Percentiles rank a stretch among this genome's conserved stretches.
phyloP scores from a whole-genome alignment of 1,140 invertebrate species.

The Sogatella furcifera region DNA sequence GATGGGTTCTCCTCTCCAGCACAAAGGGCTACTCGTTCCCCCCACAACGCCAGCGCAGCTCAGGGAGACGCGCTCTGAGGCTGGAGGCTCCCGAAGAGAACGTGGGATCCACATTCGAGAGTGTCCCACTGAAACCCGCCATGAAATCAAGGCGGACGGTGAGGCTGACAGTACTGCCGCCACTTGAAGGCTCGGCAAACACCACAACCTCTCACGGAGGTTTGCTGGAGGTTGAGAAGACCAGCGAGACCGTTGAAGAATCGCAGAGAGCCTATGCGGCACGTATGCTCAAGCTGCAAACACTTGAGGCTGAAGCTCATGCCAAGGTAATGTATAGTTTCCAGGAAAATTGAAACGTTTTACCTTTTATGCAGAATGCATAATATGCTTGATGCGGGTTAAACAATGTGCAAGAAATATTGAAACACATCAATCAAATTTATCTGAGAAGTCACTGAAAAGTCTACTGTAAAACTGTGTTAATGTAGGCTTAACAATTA shows the following conservation, averaged over 20 bases:
- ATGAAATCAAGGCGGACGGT: slow-evolving; percentile 31
- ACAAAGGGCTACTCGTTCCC: slow-evolving; percentile 55
- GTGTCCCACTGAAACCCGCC: not conserved
- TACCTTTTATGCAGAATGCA: no score
- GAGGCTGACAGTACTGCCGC: slow-evolving; percentile 56
- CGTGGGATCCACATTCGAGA: not conserved
- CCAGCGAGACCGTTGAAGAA: slow-evolving; percentile 54
- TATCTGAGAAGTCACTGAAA: no score
- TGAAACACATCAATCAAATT: no score
- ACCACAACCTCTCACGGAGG: slow-evolving; percentile 61
- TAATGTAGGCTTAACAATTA: no score
- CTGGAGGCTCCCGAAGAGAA: not conserved
- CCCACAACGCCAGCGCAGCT: slow-evolving; percentile 25
- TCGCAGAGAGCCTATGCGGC: slow-evolving; percentile 38
- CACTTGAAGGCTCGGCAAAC: slow-evolving; percentile 48
- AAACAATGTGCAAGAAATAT: no score
- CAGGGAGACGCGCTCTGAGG: slow-evolving; percentile 4
- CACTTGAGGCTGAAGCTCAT: not conserved
- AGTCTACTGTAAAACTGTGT: no score
- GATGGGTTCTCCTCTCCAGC: slow-evolving; percentile 64
- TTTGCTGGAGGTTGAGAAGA: slow-evolving; percentile 58
- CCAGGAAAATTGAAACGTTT: no score
- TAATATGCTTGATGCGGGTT: no score
- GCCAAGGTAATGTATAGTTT: not conserved
- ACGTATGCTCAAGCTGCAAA: slow-evolving; percentile 32